Percentiles rank a stretch among this genome's conserved stretches.
phyloP scores from a whole-genome alignment of 1,140 invertebrate species.

The Spodoptera frugiperda region DNA sequence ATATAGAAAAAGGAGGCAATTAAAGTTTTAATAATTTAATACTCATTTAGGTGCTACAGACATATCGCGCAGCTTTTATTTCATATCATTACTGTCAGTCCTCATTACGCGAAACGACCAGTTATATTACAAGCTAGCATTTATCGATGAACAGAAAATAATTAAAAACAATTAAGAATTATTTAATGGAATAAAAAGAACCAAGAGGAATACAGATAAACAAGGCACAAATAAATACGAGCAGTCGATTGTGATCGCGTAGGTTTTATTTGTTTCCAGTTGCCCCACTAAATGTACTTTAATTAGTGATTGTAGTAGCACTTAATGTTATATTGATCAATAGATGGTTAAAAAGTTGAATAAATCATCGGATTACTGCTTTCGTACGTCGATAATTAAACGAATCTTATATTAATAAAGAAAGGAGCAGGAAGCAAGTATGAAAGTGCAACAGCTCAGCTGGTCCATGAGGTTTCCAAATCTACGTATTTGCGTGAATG shows the following conservation, averaged over 20 bases:
- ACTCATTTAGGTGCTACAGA: no score
- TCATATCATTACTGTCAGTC: neutral
- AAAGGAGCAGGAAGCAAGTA: constrained; percentile 41
- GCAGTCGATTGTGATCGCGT: neutral
- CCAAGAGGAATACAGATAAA: neutral
- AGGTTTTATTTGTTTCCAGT: neutral
- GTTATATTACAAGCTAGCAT: neutral
- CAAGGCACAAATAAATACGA: neutral
- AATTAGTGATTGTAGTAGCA: neutral
- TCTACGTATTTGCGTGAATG: constrained; percentile 68
- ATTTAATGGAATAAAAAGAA: neutral
- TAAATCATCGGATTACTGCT: no score
- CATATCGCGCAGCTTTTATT: neutral
- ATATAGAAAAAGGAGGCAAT: no score
- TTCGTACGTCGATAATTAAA: no score
- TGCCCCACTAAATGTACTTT: neutral
- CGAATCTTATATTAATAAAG: constrained; percentile 18
- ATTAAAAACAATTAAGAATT: neutral
- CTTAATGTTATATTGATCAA: neutral
- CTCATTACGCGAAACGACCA: no score
- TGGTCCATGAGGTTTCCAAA: constrained; percentile 58
- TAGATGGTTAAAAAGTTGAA: no score
- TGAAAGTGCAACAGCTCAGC: constrained; percentile 45
- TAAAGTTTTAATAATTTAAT: no score
- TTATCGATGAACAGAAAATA: neutral